phyloP scores from a whole-genome alignment of 2,888 invertebrate genomes.

The Eupithecia insigniata region DNA sequence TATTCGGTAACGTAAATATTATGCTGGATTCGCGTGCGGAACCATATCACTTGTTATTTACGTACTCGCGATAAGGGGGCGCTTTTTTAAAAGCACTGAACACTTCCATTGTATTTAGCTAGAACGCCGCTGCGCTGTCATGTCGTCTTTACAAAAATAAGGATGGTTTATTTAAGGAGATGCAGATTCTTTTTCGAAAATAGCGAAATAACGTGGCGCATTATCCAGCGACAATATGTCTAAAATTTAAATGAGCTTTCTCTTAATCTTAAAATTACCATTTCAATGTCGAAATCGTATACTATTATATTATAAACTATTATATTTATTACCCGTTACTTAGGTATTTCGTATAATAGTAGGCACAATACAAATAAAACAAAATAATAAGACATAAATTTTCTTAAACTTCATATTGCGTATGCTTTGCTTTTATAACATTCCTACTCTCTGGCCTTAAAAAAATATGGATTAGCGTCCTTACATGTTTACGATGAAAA shows the following conservation, averaged over 20 bases:
- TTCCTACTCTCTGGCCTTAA: constrained; percentile 20
- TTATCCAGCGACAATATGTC: background rate
- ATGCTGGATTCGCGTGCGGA: constrained; percentile 38
- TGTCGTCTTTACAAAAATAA: background rate
- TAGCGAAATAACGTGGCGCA: background rate
- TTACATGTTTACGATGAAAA: constrained; percentile 19
- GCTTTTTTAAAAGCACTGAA: constrained; percentile 1
- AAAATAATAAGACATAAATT: too few relatives aligned
- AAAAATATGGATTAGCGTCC: constrained; percentile 26
- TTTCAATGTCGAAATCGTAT: background rate
- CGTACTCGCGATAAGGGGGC: constrained; percentile 29
- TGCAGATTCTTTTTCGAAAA: background rate
- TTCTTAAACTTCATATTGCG: too few relatives aligned
- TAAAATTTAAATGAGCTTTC: background rate
- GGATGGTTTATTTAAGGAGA: background rate
- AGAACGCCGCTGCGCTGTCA: background rate
- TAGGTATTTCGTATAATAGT: too few relatives aligned
- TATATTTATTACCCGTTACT: background rate
- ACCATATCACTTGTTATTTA: constrained; percentile 41
- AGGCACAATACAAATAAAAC: too few relatives aligned
- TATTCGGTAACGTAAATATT: constrained; percentile 54
- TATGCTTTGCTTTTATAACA: too few relatives aligned
- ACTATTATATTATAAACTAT: too few relatives aligned
- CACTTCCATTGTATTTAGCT: background rate
- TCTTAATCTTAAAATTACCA: background rate